A percentile compares a stretch with the other conserved stretches of the same genome.
These are phyloP conservation scores for Daboia siamensis DNA, from an alignment of 2,113 vertebrate species.

Conservation along the genomic window DNA sequence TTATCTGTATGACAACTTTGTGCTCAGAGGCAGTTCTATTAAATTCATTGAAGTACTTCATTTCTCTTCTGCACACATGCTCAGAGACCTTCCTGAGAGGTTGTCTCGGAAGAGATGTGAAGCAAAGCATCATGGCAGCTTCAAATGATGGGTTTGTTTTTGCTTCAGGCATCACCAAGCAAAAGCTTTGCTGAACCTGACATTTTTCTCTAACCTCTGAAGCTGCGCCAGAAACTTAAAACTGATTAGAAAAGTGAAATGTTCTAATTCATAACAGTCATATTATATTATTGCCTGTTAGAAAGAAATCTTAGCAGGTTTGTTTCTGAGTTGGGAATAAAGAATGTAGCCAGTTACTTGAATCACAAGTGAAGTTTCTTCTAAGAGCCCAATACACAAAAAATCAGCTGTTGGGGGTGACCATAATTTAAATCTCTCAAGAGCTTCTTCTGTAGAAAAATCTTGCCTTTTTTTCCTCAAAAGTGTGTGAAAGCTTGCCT, in stretches of 20 bases:
- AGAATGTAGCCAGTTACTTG: not conserved
- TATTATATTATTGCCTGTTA: not conserved
- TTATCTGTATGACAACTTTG: not conserved
- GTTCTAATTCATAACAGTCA: not conserved
- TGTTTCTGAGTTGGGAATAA: not conserved
- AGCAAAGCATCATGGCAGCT: not conserved
- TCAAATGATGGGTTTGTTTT: not conserved
- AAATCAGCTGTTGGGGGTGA: not conserved
- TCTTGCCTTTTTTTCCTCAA: not conserved
- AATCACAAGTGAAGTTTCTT: not conserved
- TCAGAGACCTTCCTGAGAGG: not conserved
- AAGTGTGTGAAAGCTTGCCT: not conserved
- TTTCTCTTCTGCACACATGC: not conserved
- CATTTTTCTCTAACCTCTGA: not conserved
- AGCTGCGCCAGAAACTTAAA: not conserved
- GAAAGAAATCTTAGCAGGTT: not conserved
- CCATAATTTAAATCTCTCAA: not conserved
- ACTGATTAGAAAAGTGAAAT: not conserved
- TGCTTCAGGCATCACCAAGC: not conserved
- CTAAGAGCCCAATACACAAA: not conserved
- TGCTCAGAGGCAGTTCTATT: not conserved
- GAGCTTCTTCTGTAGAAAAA: not conserved
- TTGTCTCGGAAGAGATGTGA: not conserved
- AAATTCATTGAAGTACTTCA: not conserved
- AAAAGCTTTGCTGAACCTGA: not conserved